These are phyloP conservation scores for Caenorhabditis sp. DNA, from an alignment of 2,888 invertebrate genomes.

Conservation along the genomic window DNA sequence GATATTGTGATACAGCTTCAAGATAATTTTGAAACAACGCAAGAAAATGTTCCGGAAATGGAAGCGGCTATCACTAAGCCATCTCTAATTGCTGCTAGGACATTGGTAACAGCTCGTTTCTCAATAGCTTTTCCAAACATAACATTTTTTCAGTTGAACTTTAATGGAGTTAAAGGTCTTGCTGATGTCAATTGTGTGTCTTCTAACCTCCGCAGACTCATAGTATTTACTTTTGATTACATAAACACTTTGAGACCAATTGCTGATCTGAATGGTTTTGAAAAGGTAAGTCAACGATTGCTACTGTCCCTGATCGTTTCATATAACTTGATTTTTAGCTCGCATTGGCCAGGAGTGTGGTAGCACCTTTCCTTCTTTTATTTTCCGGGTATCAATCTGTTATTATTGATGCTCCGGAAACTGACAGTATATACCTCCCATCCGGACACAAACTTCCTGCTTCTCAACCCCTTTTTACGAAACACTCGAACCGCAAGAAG, in stretches of 20 bases:
- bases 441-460: constrained; percentile 57
- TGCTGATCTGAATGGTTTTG: constrained; percentile 71
- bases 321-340: constrained; percentile 60
- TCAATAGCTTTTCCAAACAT: too few species aligned
- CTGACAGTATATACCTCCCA: constrained; percentile 69
- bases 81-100: constrained; percentile 59
- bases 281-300: constrained; percentile 72
- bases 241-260: constrained; percentile 77
- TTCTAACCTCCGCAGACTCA: constrained; percentile 63
- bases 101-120: constrained; percentile 53
- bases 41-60: constrained; percentile 41
- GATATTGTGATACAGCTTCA: constrained; percentile 66
- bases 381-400: constrained; percentile 68
- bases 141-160: constrained; percentile 65
- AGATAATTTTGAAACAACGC: constrained; percentile 46
- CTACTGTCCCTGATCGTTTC: too few species aligned
- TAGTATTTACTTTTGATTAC: constrained; percentile 75
- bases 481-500: constrained; percentile 36
- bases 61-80: constrained; percentile 61
- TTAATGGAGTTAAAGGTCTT: constrained; percentile 61
- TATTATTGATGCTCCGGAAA: constrained; percentile 32
- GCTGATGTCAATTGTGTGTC: constrained; percentile 39
- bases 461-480: constrained; percentile 14
- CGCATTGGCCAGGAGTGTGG: constrained; percentile 63
- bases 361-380: constrained; percentile 65